phyloP scores from a whole-genome alignment of 2,888 invertebrate genomes.

The Napeogenes sylphis region DNA sequence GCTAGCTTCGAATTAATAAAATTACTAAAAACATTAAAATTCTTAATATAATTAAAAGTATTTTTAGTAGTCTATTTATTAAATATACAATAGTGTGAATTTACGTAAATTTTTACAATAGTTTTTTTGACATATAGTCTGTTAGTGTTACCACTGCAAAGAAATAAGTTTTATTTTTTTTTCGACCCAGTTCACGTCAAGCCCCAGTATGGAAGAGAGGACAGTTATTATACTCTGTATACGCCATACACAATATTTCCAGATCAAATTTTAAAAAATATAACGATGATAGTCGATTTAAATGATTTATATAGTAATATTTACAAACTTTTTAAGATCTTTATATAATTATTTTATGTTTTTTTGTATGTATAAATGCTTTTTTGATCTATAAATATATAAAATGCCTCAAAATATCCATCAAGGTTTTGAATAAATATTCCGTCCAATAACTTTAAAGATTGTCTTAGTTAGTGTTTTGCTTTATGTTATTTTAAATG shows the following conservation, averaged over 20 bases:
- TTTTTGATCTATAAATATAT: background rate
- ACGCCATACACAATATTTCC: conserved; percentile 62
- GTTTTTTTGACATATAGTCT: no score
- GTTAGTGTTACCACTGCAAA: conserved; percentile 1
- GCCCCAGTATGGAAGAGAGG: conserved; percentile 26
- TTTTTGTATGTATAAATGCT: background rate
- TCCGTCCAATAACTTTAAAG: conserved; percentile 4
- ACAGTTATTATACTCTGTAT: conserved; percentile 49
- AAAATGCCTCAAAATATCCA: background rate
- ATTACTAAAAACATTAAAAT: no score
- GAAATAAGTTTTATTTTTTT: background rate
- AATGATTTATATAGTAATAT: background rate
- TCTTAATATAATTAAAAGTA: no score
- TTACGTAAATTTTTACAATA: no score
- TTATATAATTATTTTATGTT: background rate
- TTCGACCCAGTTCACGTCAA: background rate
- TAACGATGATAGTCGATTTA: background rate
- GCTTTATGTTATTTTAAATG: background rate
- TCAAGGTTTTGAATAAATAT: background rate
- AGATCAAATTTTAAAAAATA: conserved; percentile 34
- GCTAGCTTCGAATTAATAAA: no score
- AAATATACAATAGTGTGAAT: no score
- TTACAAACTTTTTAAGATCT: conserved; percentile 1
- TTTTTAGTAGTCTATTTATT: no score
- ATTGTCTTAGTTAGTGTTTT: conserved; percentile 10